Conservation (phyloP, 1,140 invertebrate genomes). For the Bilobella aurantiaca region DNA sequence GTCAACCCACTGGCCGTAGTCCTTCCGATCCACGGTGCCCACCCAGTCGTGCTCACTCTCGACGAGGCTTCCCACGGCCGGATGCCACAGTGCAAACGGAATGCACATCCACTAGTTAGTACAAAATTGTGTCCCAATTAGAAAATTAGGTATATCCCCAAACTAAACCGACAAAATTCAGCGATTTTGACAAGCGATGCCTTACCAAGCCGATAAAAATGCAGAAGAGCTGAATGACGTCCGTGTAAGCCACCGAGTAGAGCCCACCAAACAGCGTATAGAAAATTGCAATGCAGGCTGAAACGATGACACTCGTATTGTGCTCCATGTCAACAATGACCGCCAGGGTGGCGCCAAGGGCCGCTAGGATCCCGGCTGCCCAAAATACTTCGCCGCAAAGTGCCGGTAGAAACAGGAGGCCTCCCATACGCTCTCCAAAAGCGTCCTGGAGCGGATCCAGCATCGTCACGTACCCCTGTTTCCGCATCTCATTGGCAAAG, state of each 20-base stretch:
- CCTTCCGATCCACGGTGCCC: slow-evolving; percentile 48
- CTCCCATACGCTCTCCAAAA: slow-evolving; percentile 65
- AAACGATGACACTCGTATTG: slow-evolving; percentile 52
- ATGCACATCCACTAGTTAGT: slow-evolving; percentile 50
- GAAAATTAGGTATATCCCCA: neutral
- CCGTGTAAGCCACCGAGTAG: slow-evolving; percentile 69
- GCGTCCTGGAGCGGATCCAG: slow-evolving; percentile 68
- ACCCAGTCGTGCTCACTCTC: slow-evolving; percentile 51
- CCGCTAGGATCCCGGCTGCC: slow-evolving; percentile 60
- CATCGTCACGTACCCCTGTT: slow-evolving; percentile 73
- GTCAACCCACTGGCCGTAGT: slow-evolving; percentile 57
- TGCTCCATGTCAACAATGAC: slow-evolving; percentile 56
- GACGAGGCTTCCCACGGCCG: slow-evolving; percentile 46
- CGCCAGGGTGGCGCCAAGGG: slow-evolving; percentile 58
- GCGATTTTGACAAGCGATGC: neutral
- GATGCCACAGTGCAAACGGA: slow-evolving; percentile 55
- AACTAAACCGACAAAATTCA: neutral
- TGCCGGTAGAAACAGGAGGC: slow-evolving; percentile 65
- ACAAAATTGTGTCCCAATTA: neutral
- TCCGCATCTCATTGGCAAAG: slow-evolving; percentile 68
- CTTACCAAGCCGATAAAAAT: slow-evolving; percentile 63
- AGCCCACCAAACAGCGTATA: slow-evolving; percentile 70
- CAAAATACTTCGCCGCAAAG: slow-evolving; percentile 71
- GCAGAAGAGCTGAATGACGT: slow-evolving; percentile 66
- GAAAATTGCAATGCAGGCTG: slow-evolving; percentile 55